Evolutionary conservation across 2,888 invertebrate genomes (phyloP), one percentile per base, ranked within the genome.

Genomic region (Loripinus fragilis): DNA sequence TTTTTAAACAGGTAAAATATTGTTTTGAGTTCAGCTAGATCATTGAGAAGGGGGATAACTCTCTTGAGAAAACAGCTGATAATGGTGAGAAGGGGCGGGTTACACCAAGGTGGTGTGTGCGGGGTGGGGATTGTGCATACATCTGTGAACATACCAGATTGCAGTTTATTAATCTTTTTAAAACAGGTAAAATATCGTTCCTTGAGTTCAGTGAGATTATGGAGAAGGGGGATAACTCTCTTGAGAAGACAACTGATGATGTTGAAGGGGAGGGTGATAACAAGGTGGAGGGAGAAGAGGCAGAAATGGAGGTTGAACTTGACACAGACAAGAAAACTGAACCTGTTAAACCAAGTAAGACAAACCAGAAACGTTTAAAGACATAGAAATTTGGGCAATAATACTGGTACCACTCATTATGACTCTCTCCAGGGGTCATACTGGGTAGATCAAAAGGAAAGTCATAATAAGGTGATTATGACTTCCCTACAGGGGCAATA

Each of bases 21-120:
- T 81, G 33, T 87, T 88, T 80, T 35, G 86, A 88, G 73, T 88
- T 89, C 75, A 89, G 86, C 85, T 83, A 86, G 50, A n/a, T 81
- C 48, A 86, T 89, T 87, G 88, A 89, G 52, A 73, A 71, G 10
- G 55, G 15, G 7, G 30, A 33, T 66, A 45, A 30, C 50, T 30
- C 25, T 55, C 60, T 33, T 30, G 60, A 60, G 7, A 30, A 45
- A 73, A 71, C 52, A 38, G 48, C 74, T 69, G 3, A 64, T 71
- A 25, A 23, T 66, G 38, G 7, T 38, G 38, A n/a, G n/a, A 38
- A 38, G n/a, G n/a, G n/a, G 35, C 12, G 50, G 50, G n/a, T n/a
- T n/a, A n/a, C n/a, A n/a, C n/a, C n/a, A n/a, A n/a, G n/a, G n/a
- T n/a, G 55, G 28, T 25, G 20, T 10, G 25, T 8, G 55, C 23